Conservation (phyloP, 2,888 invertebrate species). For the Zelleria hepariella region DNA sequence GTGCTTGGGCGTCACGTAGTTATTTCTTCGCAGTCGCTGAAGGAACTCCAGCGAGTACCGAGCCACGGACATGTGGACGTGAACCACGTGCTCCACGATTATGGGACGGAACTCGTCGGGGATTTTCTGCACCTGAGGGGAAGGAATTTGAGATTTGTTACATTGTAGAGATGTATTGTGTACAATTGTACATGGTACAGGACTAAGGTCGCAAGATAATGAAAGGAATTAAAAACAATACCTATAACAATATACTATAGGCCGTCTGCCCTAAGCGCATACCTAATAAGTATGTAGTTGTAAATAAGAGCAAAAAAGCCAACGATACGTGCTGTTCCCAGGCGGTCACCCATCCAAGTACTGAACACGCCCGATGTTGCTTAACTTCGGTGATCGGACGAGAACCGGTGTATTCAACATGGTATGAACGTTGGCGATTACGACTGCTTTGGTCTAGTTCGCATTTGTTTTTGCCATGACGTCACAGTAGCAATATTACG, state of each 20-base stretch:
- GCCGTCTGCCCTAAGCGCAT: no score
- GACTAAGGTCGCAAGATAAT: no score
- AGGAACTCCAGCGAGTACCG: constrained; percentile 81
- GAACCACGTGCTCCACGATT: constrained; percentile 88
- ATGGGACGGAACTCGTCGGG: constrained; percentile 76
- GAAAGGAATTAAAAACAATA: no score
- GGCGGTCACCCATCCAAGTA: constrained; percentile 25
- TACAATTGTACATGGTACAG: no score
- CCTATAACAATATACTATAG: no score
- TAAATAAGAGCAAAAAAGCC: not conserved
- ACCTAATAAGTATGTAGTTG: no score
- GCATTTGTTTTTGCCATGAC: no score
- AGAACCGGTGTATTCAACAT: constrained; percentile 20
- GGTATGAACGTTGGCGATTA: not conserved
- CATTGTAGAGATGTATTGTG: no score
- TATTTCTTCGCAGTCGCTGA: constrained; percentile 80
- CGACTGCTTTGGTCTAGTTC: no score
- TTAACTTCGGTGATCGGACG: constrained; percentile 26
- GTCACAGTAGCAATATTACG: no score
- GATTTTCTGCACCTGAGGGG: constrained; percentile 73
- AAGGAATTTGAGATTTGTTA: not conserved
- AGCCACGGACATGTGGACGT: constrained; percentile 84
- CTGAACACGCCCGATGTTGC: constrained; percentile 23
- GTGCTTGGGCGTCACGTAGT: constrained; percentile 93
- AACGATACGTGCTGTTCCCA: constrained; percentile 23